Percentiles rank a stretch among this genome's conserved stretches.
Evolutionary conservation across 1,140 invertebrate species (phyloP).

Genomic region (Drosophila subobscura): DNA sequence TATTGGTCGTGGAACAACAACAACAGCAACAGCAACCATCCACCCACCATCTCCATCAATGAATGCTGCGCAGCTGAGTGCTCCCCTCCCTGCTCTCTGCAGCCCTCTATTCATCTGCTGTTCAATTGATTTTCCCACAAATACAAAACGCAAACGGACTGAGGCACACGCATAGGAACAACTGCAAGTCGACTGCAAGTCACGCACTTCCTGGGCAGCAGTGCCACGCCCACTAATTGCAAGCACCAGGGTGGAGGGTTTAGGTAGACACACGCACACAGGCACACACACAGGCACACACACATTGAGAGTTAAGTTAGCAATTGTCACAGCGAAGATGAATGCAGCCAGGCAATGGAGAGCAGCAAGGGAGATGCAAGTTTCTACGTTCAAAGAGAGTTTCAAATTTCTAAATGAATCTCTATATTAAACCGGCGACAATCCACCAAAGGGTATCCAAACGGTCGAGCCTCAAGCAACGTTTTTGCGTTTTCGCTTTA

Average conservation of each 20-base stretch:
- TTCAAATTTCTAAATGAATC: too few relatives aligned
- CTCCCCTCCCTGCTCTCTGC: background rate
- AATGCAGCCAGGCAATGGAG: conserved; percentile 41
- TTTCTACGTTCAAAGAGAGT: too few relatives aligned
- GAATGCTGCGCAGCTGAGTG: background rate
- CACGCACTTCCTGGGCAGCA: conserved; percentile 71
- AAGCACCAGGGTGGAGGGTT: conserved; percentile 17
- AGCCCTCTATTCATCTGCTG: conserved; percentile 6
- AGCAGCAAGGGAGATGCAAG: background rate
- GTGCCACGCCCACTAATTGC: conserved; percentile 67
- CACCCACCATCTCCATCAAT: conserved; percentile 1
- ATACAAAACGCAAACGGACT: conserved; percentile 7
- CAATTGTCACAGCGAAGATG: conserved; percentile 57
- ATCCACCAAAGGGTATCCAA: too few relatives aligned
- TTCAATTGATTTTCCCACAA: conserved; percentile 39
- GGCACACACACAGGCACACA: background rate
- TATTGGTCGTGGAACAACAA: conserved; percentile 51
- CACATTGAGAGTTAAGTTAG: conserved; percentile 56
- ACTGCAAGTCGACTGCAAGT: conserved; percentile 55
- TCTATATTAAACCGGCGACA: too few relatives aligned
- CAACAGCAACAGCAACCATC: conserved; percentile 14
- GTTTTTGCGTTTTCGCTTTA: too few relatives aligned
- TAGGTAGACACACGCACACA: background rate
- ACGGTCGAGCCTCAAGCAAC: too few relatives aligned
- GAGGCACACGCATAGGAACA: conserved; percentile 1